These are phyloP conservation scores for Neodiprion fabricii DNA, from an alignment of 1,140 invertebrate species.

Conservation along the genomic window DNA sequence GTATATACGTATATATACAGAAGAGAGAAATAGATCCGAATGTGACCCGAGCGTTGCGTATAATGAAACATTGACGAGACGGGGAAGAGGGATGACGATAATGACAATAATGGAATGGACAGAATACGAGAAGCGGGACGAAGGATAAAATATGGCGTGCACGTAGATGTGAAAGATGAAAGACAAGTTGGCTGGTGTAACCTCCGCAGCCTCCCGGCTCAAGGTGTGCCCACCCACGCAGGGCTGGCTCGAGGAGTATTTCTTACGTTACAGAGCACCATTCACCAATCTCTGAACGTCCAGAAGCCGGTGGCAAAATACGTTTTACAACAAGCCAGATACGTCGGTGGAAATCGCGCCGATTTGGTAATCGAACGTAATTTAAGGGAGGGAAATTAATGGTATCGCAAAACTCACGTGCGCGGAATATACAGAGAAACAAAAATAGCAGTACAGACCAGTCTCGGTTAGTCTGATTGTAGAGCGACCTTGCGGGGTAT, in stretches of 20 bases:
- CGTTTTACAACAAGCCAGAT: constrained; percentile 49
- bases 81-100: background rate
- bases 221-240: background rate
- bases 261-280: too few species aligned
- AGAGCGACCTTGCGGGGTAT: too few species aligned
- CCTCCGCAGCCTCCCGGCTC: background rate
- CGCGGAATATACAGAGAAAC: too few species aligned
- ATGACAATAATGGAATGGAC: background rate
- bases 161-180: background rate
- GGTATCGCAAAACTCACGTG: too few species aligned
- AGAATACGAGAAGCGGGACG: background rate
- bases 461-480: too few species aligned
- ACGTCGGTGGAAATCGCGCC: constrained; percentile 36
- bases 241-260: too few species aligned
- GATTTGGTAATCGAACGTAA: constrained; percentile 29
- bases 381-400: too few species aligned
- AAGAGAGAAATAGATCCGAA: constrained; percentile 28
- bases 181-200: background rate
- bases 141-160: background rate
- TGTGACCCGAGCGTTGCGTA: too few species aligned
- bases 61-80: too few species aligned
- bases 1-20: constrained; percentile 12
- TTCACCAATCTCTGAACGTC: background rate
- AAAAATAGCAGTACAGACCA: too few species aligned
- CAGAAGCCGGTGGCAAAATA: constrained; percentile 33